Conservation (phyloP, 2,797 vertebrate genomes). For the Myotis myotis region DNA sequence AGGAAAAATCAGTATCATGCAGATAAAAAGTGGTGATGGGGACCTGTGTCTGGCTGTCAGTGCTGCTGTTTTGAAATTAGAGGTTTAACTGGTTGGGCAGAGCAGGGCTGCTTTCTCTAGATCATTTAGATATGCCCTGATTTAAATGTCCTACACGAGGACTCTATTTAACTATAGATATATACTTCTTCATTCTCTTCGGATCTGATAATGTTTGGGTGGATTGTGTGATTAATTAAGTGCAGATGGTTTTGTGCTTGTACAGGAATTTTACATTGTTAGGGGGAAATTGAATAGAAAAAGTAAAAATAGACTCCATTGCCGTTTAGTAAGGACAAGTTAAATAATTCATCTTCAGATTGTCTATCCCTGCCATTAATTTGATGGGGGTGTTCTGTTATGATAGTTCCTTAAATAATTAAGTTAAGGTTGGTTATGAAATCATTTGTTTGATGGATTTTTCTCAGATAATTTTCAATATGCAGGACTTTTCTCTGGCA, state of each 20-base stretch:
- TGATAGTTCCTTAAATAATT: constrained; percentile 78
- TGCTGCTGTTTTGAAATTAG: neutral
- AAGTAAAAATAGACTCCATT: constrained; percentile 79
- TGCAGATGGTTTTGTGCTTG: constrained; percentile 75
- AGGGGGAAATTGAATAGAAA: constrained; percentile 73
- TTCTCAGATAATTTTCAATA: constrained; percentile 50
- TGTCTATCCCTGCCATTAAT: constrained; percentile 66
- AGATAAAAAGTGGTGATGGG: neutral
- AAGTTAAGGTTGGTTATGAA: constrained; percentile 70
- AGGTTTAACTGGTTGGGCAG: constrained; percentile 1
- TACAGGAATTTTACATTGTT: constrained; percentile 73
- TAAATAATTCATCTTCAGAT: constrained; percentile 79
- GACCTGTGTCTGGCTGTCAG: neutral
- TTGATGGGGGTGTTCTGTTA: constrained; percentile 71
- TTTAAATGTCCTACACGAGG: constrained; percentile 56
- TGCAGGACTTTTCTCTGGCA: neutral
- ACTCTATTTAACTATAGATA: constrained; percentile 17
- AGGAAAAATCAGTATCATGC: neutral
- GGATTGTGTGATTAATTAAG: constrained; percentile 76
- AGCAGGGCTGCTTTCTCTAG: neutral
- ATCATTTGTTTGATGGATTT: constrained; percentile 55
- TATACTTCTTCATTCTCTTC: constrained; percentile 61
- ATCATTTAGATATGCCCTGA: neutral
- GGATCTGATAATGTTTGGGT: constrained; percentile 68
- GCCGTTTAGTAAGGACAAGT: constrained; percentile 72